These are phyloP conservation scores for Nothoprocta perdicaria DNA, from an alignment of 2,113 vertebrate species.

Conservation along the genomic window DNA sequence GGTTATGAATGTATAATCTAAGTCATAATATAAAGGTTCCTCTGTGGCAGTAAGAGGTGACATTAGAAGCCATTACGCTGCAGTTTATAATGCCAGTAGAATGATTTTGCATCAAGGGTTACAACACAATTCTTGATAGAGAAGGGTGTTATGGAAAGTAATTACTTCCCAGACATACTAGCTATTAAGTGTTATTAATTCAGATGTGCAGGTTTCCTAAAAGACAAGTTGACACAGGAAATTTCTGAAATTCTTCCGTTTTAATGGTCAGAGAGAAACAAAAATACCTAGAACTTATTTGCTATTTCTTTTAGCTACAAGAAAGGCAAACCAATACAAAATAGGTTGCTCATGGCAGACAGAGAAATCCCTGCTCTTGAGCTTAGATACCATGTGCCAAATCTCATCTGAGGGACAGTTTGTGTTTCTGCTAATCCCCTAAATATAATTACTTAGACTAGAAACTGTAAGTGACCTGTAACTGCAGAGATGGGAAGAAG, in stretches of 20 bases:
- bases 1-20: constrained; percentile 10
- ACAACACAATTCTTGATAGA: constrained; percentile 31
- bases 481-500: constrained; percentile 16
- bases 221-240: not conserved
- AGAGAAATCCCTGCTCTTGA: constrained; percentile 26
- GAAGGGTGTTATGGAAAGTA: constrained; percentile 26
- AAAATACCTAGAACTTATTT: not conserved
- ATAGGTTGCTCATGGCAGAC: not conserved
- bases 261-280: not conserved
- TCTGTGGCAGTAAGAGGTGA: not conserved
- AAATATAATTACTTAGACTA: constrained; percentile 36
- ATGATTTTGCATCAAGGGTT: constrained; percentile 46
- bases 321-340: not conserved
- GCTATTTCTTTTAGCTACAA: not conserved
- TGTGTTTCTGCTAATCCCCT: constrained; percentile 29
- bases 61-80: not conserved
- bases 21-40: constrained; percentile 42
- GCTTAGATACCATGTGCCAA: not conserved
- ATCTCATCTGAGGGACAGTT: not conserved
- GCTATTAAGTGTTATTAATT: constrained; percentile 42
- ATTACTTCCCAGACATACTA: not conserved
- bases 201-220: not conserved
- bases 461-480: constrained; percentile 49
- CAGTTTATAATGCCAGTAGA: constrained; percentile 48
- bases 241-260: not conserved